These are phyloP conservation scores for Hucho hucho DNA, from an alignment of 2,113 vertebrate genomes.

Conservation along the genomic window DNA sequence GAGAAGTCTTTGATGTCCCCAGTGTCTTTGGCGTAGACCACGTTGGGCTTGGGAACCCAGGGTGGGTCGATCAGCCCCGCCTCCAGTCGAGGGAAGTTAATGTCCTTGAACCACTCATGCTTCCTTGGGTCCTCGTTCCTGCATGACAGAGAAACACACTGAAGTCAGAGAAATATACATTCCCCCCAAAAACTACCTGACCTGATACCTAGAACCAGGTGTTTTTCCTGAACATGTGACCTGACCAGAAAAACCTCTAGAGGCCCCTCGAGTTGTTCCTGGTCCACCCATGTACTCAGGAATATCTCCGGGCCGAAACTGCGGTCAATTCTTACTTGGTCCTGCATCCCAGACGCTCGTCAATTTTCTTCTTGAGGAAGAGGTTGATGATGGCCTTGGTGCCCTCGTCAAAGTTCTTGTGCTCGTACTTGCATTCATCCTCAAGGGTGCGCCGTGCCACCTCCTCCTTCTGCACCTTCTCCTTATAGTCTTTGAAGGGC, in stretches of 20 bases:
- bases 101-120: conserved; percentile 85
- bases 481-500: conserved; percentile 88
- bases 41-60: conserved; percentile 87
- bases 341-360: conserved; percentile 85
- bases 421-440: conserved; percentile 84
- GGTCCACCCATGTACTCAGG: too few species aligned
- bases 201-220: too few species aligned
- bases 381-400: conserved; percentile 84
- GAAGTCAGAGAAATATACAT: too few species aligned
- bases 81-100: conserved; percentile 89
- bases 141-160: conserved; percentile 27
- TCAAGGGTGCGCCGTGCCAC: conserved; percentile 85
- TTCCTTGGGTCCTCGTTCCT: conserved; percentile 85
- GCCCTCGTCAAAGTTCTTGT: conserved; percentile 80
- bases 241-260: too few species aligned
- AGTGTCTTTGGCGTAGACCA: conserved; percentile 91
- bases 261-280: too few species aligned
- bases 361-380: conserved; percentile 86
- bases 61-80: conserved; percentile 84
- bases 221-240: too few species aligned
- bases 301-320: too few species aligned
- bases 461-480: conserved; percentile 88
- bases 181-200: background rate
- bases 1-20: conserved; percentile 90
- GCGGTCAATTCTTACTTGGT: too few species aligned